Conservation (phyloP, 2,797 vertebrate genomes). For the Pogonophryne albipinna region DNA sequence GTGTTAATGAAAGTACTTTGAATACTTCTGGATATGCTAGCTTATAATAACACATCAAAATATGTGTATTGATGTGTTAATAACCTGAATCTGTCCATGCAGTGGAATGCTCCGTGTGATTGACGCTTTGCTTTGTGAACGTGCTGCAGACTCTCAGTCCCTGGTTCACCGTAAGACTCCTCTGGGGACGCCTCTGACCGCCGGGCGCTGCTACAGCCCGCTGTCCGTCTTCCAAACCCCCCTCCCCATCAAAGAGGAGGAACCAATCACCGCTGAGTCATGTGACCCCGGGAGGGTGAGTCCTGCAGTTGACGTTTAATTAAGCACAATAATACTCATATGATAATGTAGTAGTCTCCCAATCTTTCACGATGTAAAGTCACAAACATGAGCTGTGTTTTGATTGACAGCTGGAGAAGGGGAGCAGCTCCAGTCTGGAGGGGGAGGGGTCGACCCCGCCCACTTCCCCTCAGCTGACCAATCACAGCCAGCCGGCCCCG, state of each 20-base stretch:
- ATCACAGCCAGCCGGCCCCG: constrained; percentile 52
- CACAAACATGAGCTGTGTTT: neutral
- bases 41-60: too few relatives aligned
- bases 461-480: constrained; percentile 67
- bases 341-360: too few relatives aligned
- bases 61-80: too few relatives aligned
- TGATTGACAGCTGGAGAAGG: constrained; percentile 68
- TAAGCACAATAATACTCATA: too few relatives aligned
- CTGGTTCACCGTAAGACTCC: constrained; percentile 84
- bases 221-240: constrained; percentile 83
- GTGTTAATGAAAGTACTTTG: too few relatives aligned
- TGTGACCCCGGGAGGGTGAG: constrained; percentile 61
- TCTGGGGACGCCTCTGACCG: constrained; percentile 75
- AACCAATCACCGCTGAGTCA: constrained; percentile 64
- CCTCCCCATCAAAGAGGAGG: constrained; percentile 89
- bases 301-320: too few relatives aligned
- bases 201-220: constrained; percentile 83
- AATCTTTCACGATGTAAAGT: too few relatives aligned
- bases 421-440: constrained; percentile 80
- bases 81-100: too few relatives aligned
- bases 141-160: constrained; percentile 82
- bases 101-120: too few relatives aligned
- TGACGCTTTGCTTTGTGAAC: too few relatives aligned
- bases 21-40: too few relatives aligned
- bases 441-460: constrained; percentile 72